Evolutionary conservation across 2,113 vertebrate species (phyloP), one percentile per base, ranked within the genome.

Genomic region (Pimephales promelas): DNA sequence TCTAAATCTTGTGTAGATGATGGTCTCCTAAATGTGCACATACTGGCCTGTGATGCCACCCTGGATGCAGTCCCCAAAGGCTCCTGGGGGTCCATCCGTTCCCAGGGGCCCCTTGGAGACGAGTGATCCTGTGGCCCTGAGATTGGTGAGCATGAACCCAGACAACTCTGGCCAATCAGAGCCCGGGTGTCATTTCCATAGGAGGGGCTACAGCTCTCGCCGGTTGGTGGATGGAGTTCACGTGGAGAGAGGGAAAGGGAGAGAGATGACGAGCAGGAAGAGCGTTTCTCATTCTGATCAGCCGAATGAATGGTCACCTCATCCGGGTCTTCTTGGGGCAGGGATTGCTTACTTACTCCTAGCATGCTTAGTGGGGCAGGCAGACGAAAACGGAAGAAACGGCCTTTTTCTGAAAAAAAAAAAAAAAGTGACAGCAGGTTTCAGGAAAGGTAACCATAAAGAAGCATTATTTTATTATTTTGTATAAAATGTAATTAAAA

Each of bases 321-420:
- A 14, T 99, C 97, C 0, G 98, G 98, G 84, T 99, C 98, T 83
- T 99, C 98, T 89, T 98, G 98, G 0, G 98, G 98, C 36, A 99
- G 93, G 10, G 97, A 99, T 86, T 98, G 96, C 88, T 99, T 99
- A 90, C 95, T 95, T 89, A 97, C 95, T 0, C 96, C 96, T 81
- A 99, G 89, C 88, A 98, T 96, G 77, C 95, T 95, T 87, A 98
- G 61, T 0, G 87, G 62, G 71, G 93, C 93, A 28, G 97, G 97
- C 59, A 99, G 93, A 49, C 95, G 96, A 87, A 99, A 97, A 16
- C 97, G 95, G 88, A 99, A 97, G 90, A 98, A 95, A 89, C 95
- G 95, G 9, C 97, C 96, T 95, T 91, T 87, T 84, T 91, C 92
- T 92, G 83, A 79, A 71, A 36, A 73, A 22, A 40, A 73, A 84